These are phyloP conservation scores for Anser cygnoides DNA, from an alignment of 2,113 vertebrate genomes.

Conservation along the genomic window DNA sequence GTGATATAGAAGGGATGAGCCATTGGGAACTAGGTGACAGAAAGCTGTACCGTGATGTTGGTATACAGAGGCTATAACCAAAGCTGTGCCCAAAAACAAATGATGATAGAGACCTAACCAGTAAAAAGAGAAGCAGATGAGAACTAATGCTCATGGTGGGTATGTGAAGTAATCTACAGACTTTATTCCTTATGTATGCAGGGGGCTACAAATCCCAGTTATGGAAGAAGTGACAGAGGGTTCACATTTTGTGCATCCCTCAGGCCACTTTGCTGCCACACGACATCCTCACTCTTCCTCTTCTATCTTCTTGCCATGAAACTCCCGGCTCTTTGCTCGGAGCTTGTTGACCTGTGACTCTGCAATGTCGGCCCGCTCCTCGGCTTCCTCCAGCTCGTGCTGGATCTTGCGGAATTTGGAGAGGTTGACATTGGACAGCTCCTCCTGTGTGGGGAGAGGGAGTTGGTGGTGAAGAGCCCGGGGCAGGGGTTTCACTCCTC, in stretches of 20 bases:
- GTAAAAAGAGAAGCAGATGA: neutral
- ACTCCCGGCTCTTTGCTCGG: conserved; percentile 73
- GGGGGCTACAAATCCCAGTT: conserved; percentile 23
- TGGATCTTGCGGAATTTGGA: conserved; percentile 82
- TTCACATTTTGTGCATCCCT: conserved; percentile 10
- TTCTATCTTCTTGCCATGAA: conserved; percentile 72
- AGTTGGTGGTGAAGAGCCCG: neutral
- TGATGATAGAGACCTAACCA: neutral
- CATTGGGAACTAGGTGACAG: neutral
- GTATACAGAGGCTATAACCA: neutral
- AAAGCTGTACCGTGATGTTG: neutral
- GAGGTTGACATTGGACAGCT: conserved; percentile 77
- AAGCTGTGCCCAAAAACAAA: neutral
- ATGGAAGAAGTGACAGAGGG: conserved; percentile 33
- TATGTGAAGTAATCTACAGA: conserved; percentile 44
- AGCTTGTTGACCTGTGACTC: conserved; percentile 85
- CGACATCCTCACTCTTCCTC: conserved; percentile 68
- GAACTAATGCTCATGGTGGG: neutral
- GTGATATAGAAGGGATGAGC: neutral
- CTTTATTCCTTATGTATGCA: conserved; percentile 67
- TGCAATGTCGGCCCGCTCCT: conserved; percentile 82
- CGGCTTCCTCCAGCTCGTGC: conserved; percentile 81
- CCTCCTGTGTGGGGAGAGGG: conserved; percentile 63
- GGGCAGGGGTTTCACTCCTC: neutral
- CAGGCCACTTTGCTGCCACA: neutral